Percentiles rank a stretch among this genome's conserved stretches.
Conservation (phyloP, 2,113 vertebrate genomes). For the Eulemur rufifrons region DNA sequence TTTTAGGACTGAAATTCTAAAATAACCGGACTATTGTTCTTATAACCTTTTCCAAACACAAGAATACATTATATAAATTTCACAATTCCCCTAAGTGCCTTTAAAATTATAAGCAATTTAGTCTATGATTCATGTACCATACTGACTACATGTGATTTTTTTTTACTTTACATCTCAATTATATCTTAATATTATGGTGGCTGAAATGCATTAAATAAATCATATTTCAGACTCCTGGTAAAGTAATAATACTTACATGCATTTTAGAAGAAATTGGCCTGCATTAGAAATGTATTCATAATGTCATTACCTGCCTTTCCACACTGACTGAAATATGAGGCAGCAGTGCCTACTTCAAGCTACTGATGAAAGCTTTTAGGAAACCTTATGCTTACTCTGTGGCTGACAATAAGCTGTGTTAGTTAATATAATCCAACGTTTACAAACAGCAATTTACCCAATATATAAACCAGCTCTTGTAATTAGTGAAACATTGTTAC, state of each 20-base stretch:
- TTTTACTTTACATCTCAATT: conserved; percentile 81
- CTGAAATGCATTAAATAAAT: conserved; percentile 87
- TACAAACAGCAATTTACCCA: conserved; percentile 83
- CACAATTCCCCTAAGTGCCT: conserved; percentile 85
- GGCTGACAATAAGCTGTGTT: conserved; percentile 83
- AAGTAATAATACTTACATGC: conserved; percentile 85
- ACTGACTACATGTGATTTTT: conserved; percentile 71
- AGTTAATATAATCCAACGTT: conserved; percentile 84
- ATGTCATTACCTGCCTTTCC: conserved; percentile 84
- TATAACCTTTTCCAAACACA: conserved; percentile 80
- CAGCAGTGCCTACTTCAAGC: conserved; percentile 74
- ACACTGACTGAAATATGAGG: conserved; percentile 79
- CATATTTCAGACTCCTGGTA: conserved; percentile 81
- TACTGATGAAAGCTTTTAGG: conserved; percentile 80
- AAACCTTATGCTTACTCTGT: conserved; percentile 82
- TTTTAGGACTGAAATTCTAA: conserved; percentile 74
- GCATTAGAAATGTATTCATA: conserved; percentile 84
- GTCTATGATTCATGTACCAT: conserved; percentile 81
- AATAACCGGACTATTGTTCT: conserved; percentile 79
- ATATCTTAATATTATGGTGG: conserved; percentile 85
- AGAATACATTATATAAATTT: conserved; percentile 83
- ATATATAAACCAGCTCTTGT: conserved; percentile 79
- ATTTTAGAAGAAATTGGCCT: conserved; percentile 83
- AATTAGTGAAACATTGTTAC: conserved; percentile 84
- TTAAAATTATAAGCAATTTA: conserved; percentile 88